A percentile compares a stretch with the other conserved stretches of the same genome.
phyloP scores from a whole-genome alignment of 2,888 invertebrate genomes.

The Smittia aterrima region DNA sequence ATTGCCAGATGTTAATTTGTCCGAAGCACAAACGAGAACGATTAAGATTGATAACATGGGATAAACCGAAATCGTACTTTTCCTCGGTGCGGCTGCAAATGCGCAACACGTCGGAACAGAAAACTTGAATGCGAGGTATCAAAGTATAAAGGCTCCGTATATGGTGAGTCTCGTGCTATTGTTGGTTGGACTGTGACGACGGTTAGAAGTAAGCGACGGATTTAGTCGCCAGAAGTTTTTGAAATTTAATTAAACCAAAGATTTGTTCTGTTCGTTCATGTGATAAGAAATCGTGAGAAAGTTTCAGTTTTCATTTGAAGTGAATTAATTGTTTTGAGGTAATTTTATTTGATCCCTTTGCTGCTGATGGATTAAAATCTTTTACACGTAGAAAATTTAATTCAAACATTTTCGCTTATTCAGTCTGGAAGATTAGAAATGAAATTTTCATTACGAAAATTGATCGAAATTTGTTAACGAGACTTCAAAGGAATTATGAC shows the following conservation, averaged over 20 bases:
- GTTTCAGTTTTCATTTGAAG: neutral
- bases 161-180: neutral
- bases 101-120: constrained; percentile 34
- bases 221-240: neutral
- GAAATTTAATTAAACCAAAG: neutral
- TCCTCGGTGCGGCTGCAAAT: constrained; percentile 25
- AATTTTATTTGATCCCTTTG: too few relatives aligned
- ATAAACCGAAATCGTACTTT: neutral
- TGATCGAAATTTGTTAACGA: too few relatives aligned
- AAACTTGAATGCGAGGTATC: constrained; percentile 38
- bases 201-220: neutral
- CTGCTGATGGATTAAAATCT: too few relatives aligned
- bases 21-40: constrained; percentile 10
- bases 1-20: constrained; percentile 18
- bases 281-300: neutral
- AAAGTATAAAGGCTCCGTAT: constrained; percentile 22
- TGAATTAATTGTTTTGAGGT: neutral
- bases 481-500: too few relatives aligned
- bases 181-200: neutral
- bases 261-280: neutral
- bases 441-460: too few relatives aligned
- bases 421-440: too few relatives aligned
- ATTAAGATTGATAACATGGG: constrained; percentile 22
- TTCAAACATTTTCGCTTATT: too few relatives aligned
- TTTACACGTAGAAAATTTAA: too few relatives aligned